Percentiles rank a stretch among this genome's conserved stretches.
phyloP scores from a whole-genome alignment of 2,888 invertebrate species.

The Diplazon laetatorius region DNA sequence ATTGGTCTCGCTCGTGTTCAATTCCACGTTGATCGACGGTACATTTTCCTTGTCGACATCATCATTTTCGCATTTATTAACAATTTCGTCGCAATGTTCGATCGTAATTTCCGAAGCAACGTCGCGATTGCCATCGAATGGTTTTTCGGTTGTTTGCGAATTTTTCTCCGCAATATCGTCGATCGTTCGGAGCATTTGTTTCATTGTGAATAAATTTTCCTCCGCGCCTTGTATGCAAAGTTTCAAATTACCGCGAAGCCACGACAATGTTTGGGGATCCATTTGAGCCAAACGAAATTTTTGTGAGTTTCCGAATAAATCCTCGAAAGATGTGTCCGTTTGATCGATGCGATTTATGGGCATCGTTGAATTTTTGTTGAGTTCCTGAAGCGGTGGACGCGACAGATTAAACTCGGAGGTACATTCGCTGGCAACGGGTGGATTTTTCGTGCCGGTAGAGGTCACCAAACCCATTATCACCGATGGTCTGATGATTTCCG shows the following conservation, averaged over 20 bases:
- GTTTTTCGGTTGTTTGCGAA: background rate
- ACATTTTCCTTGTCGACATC: conserved; percentile 37
- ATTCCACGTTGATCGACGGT: too few species aligned
- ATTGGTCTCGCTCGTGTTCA: background rate
- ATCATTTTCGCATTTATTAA: background rate
- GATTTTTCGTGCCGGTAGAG: background rate
- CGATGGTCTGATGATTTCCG: conserved; percentile 27
- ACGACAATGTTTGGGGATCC: conserved; percentile 23
- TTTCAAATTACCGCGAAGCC: conserved; percentile 43
- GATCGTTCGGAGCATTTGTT: background rate
- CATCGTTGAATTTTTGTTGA: background rate
- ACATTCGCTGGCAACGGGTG: background rate
- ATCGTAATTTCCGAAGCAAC: background rate
- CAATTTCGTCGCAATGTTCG: background rate
- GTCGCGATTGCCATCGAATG: background rate
- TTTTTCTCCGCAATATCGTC: background rate
- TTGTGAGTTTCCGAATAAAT: conserved; percentile 18
- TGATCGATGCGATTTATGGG: background rate
- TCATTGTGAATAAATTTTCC: conserved; percentile 49
- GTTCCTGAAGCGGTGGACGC: conserved; percentile 6
- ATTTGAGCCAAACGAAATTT: background rate
- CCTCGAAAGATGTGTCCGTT: background rate
- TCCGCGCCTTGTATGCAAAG: conserved; percentile 27
- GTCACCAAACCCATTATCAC: conserved; percentile 38
- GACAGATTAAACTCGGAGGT: background rate